These are phyloP conservation scores for Harpagoxenus sublaevis DNA, from an alignment of 2,888 invertebrate species.

Conservation along the genomic window DNA sequence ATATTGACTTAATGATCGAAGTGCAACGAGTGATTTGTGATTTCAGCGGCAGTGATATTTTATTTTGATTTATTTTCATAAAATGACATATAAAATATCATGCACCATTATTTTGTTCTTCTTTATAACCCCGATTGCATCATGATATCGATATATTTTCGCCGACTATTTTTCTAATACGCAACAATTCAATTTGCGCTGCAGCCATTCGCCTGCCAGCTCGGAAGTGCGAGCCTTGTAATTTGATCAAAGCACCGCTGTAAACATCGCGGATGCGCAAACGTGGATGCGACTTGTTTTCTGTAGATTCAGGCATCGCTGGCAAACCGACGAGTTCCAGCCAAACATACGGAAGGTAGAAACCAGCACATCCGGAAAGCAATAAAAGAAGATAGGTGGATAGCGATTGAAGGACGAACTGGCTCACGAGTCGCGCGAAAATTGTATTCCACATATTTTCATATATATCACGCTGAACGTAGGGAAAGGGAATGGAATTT, in stretches of 20 bases:
- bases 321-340: constrained; percentile 33
- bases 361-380: constrained; percentile 20
- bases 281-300: constrained; percentile 36
- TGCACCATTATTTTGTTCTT: not conserved
- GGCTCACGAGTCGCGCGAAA: constrained; percentile 18
- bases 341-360: constrained; percentile 41
- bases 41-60: not conserved
- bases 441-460: constrained; percentile 50
- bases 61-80: not conserved
- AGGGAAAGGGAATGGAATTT: constrained; percentile 16
- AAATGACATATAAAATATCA: not conserved
- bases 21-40: not conserved
- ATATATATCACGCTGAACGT: constrained; percentile 3
- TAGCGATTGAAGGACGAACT: constrained; percentile 30
- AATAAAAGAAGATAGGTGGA: constrained; percentile 36
- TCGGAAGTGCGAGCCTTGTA: constrained; percentile 36
- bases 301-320: constrained; percentile 43
- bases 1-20: not conserved
- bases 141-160: not conserved
- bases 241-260: constrained; percentile 41
- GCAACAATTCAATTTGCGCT: constrained; percentile 36
- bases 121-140: not conserved
- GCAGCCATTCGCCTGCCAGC: not conserved
- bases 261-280: constrained; percentile 44
- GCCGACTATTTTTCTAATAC: constrained; percentile 31